Evolutionary conservation across 2,797 vertebrate species (phyloP).

Genomic region (Scolopax rusticola): DNA sequence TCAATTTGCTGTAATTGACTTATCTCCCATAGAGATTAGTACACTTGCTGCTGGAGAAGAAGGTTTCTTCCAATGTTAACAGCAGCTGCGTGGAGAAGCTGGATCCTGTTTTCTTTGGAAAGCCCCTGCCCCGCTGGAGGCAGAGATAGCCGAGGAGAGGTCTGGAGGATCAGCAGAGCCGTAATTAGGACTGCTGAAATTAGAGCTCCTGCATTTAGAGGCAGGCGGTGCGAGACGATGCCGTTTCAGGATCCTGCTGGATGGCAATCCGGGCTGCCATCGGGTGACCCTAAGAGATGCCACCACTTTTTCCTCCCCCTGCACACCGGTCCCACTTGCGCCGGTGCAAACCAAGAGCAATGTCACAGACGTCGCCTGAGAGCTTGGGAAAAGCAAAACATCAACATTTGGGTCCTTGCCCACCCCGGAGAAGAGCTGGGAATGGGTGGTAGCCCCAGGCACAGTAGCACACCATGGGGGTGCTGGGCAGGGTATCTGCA

Average conservation of each 20-base stretch:
- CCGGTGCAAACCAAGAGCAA: fast-evolving
- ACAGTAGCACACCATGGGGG: fast-evolving
- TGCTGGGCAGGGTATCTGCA: slow-evolving; percentile 46
- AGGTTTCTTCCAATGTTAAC: slow-evolving; percentile 71
- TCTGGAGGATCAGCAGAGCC: background rate
- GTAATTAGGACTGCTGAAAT: background rate
- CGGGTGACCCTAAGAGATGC: background rate
- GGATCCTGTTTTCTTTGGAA: slow-evolving; percentile 36
- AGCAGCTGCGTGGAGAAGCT: slow-evolving; percentile 69
- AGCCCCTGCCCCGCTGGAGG: background rate
- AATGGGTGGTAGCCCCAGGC: fast-evolving
- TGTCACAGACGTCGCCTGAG: fast-evolving
- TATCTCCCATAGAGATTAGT: slow-evolving; percentile 83
- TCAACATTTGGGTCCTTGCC: fast-evolving
- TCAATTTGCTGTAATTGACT: slow-evolving; percentile 87
- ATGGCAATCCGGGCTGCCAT: fast-evolving
- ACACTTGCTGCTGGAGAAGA: slow-evolving; percentile 78
- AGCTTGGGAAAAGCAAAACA: fast-evolving
- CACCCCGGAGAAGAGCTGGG: fast-evolving
- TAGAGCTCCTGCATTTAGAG: background rate
- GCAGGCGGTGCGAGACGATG: fast-evolving
- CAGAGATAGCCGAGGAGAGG: background rate
- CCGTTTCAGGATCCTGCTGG: fast-evolving
- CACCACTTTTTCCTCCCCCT: background rate
- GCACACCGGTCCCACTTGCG: fast-evolving